These are phyloP conservation scores for Fratercula arctica DNA, from an alignment of 2,797 vertebrate genomes.

Conservation along the genomic window DNA sequence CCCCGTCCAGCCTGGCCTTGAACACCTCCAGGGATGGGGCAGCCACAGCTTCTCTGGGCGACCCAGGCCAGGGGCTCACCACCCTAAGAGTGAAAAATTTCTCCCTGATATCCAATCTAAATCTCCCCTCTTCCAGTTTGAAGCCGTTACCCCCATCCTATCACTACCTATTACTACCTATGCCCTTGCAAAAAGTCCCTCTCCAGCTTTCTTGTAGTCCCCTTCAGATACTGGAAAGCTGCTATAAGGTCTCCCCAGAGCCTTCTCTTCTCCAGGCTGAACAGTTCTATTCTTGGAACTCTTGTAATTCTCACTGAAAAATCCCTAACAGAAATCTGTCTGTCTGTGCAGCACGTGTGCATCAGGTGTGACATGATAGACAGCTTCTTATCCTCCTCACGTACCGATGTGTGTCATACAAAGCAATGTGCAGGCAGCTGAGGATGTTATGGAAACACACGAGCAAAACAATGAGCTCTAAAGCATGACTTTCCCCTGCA, in stretches of 20 bases:
- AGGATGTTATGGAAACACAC: neutral
- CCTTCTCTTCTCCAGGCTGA: neutral
- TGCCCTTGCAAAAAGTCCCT: neutral
- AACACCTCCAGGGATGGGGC: neutral
- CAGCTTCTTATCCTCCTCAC: neutral
- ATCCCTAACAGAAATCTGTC: neutral
- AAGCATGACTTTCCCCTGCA: neutral
- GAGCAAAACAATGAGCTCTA: neutral
- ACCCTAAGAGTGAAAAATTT: neutral
- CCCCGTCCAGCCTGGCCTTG: neutral
- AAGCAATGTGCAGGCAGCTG: neutral
- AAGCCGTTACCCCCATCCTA: neutral
- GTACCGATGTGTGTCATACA: neutral
- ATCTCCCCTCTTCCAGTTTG: neutral
- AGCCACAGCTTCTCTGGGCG: neutral
- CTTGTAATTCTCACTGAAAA: neutral
- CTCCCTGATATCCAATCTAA: neutral
- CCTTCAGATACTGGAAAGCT: neutral
- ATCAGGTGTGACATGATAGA: neutral
- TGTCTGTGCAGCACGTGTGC: neutral
- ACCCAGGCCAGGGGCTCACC: neutral
- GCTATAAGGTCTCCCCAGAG: neutral
- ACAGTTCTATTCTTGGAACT: neutral
- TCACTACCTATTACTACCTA: neutral
- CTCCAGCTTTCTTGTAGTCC: neutral